A percentile compares a stretch with the other conserved stretches of the same genome.
phyloP scores from a whole-genome alignment of 1,140 invertebrate species.

The Listronotus oregonensis region DNA sequence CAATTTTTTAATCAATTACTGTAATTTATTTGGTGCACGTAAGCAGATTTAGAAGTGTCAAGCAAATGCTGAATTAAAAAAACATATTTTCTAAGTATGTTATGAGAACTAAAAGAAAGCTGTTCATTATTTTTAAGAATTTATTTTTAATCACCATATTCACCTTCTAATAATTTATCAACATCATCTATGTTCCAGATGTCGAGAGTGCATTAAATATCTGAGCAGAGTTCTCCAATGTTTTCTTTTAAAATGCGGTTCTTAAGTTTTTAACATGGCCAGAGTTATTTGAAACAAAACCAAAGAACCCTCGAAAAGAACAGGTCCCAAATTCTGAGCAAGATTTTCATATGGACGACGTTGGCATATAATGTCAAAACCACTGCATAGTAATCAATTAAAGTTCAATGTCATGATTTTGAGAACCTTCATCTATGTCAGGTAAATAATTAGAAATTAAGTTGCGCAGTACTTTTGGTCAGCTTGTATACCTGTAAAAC shows the following conservation, averaged over 20 bases:
- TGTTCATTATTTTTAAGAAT: too few species aligned
- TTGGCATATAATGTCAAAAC: conserved; percentile 98
- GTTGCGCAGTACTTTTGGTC: conserved; percentile 93
- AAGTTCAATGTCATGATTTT: conserved; percentile 94
- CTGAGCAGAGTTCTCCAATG: conserved; percentile 90
- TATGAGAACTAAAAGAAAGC: too few species aligned
- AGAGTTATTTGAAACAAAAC: conserved; percentile 96
- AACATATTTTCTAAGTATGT: too few species aligned
- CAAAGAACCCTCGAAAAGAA: conserved; percentile 95
- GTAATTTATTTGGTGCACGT: too few species aligned
- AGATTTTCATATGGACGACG: conserved; percentile 96
- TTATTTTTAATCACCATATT: conserved; percentile 20
- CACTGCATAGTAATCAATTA: conserved; percentile 96
- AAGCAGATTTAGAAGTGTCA: too few species aligned
- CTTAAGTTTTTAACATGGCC: conserved; percentile 93
- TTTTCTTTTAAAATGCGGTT: conserved; percentile 79
- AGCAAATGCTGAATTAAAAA: too few species aligned
- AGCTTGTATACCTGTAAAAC: conserved; percentile 75
- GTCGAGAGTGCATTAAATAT: conserved; percentile 97
- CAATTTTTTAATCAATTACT: too few species aligned
- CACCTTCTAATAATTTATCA: conserved; percentile 75
- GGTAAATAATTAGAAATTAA: conserved; percentile 89
- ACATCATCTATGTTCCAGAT: conserved; percentile 93
- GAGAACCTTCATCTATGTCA: conserved; percentile 84
- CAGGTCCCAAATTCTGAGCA: conserved; percentile 95